phyloP scores from a whole-genome alignment of 92 coral and sea anemone species.

The Scolanthus callimorphus region DNA sequence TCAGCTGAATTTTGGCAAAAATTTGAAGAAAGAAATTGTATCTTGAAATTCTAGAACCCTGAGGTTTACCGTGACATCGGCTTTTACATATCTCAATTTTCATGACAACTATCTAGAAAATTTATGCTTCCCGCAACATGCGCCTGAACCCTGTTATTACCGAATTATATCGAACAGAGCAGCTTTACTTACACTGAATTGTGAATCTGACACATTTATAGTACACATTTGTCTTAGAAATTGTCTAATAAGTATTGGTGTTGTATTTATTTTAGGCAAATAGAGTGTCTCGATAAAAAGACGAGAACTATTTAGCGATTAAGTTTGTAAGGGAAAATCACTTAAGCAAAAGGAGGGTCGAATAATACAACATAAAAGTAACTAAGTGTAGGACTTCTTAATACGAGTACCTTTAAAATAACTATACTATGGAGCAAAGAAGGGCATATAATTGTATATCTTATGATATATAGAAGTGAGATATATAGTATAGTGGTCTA shows the following conservation, averaged over 20 bases:
- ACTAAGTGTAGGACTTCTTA: neutral
- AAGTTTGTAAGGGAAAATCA: constrained; percentile 1
- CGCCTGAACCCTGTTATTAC: neutral
- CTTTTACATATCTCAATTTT: neutral
- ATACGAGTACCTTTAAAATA: neutral
- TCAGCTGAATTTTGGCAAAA: too few relatives aligned
- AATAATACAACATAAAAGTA: neutral
- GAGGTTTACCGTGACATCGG: neutral
- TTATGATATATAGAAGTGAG: too few relatives aligned
- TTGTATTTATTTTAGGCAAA: constrained; percentile 9
- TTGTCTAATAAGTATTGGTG: constrained; percentile 2
- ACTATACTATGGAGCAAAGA: too few relatives aligned
- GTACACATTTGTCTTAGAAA: constrained; percentile 5
- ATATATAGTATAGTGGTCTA: neutral
- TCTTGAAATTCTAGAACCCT: neutral
- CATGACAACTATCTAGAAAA: neutral
- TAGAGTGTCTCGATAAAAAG: neutral
- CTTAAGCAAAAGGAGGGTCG: neutral
- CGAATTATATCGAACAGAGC: neutral
- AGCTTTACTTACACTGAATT: neutral
- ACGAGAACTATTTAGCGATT: constrained; percentile 9
- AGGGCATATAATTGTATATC: too few relatives aligned
- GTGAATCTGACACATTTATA: neutral
- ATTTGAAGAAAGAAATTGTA: too few relatives aligned
- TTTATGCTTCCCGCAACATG: neutral